phyloP scores from a whole-genome alignment of 2,113 vertebrate genomes.

The Strigops habroptila region DNA sequence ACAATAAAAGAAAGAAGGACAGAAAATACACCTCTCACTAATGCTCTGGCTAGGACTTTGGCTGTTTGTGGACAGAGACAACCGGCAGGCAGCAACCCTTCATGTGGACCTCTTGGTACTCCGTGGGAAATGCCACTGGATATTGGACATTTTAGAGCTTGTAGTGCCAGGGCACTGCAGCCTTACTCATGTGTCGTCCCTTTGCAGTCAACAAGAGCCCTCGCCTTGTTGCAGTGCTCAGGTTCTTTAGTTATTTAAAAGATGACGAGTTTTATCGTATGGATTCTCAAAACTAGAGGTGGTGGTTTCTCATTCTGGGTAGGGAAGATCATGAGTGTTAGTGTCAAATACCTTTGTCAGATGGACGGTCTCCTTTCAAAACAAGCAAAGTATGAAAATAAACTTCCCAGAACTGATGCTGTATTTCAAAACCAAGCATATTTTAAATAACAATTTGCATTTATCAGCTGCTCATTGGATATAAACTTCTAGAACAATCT shows the following conservation, averaged over 20 bases:
- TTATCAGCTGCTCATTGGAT: neutral
- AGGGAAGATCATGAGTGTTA: neutral
- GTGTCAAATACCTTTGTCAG: neutral
- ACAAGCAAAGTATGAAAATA: neutral
- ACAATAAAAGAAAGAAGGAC: neutral
- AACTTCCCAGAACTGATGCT: neutral
- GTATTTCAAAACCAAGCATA: neutral
- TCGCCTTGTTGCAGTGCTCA: fast-evolving
- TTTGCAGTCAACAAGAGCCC: neutral
- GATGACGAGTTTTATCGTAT: neutral
- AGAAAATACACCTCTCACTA: neutral
- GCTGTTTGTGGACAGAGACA: neutral
- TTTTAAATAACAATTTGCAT: neutral
- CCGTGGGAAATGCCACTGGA: fast-evolving
- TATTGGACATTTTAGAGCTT: neutral
- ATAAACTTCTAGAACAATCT: neutral
- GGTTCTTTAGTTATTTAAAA: neutral
- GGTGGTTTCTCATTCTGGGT: neutral
- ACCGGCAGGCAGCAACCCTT: fast-evolving
- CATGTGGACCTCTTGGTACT: neutral
- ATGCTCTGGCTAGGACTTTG: neutral
- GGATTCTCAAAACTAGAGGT: neutral
- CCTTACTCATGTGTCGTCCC: neutral
- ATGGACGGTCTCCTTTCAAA: neutral
- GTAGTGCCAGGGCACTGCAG: neutral